phyloP scores from a whole-genome alignment of 2,797 vertebrate species.

The Dendrocincla fuliginosa region DNA sequence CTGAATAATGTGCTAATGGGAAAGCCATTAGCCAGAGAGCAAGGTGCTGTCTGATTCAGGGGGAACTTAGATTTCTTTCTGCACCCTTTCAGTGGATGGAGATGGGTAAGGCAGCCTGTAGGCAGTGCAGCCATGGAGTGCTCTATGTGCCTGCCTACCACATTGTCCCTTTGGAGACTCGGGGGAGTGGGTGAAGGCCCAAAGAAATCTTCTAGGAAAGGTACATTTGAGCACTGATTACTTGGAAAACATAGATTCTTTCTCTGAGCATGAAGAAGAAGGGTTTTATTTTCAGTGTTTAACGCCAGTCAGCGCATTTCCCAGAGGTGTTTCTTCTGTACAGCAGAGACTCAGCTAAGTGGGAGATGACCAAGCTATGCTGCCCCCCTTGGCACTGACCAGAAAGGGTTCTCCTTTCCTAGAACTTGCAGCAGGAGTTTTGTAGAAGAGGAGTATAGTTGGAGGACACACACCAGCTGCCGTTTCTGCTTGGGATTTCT shows the following conservation, averaged over 20 bases:
- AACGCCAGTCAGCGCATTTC: not conserved
- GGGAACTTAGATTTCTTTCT: rapidly evolving
- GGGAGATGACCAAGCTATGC: not conserved
- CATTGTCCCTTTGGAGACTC: not conserved
- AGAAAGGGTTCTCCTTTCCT: not conserved
- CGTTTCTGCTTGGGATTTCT: not conserved
- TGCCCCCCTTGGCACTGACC: rapidly evolving
- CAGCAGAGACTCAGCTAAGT: rapidly evolving
- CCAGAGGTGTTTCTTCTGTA: not conserved
- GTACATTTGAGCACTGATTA: not conserved
- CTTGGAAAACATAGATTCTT: not conserved
- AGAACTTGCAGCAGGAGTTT: not conserved
- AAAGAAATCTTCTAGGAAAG: not conserved
- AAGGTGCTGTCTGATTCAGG: not conserved
- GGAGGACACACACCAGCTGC: not conserved
- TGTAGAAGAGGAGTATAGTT: rapidly evolving
- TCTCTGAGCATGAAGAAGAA: not conserved
- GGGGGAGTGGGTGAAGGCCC: not conserved
- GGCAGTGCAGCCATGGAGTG: not conserved
- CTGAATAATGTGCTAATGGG: not conserved
- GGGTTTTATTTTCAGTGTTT: not conserved
- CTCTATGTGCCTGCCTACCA: rapidly evolving
- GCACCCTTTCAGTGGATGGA: not conserved
- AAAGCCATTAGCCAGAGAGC: not conserved
- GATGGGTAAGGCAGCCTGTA: not conserved